Base-by-base conservation (phyloP, 1,140 invertebrate species). In the Drosophila chauvacae region DNA sequence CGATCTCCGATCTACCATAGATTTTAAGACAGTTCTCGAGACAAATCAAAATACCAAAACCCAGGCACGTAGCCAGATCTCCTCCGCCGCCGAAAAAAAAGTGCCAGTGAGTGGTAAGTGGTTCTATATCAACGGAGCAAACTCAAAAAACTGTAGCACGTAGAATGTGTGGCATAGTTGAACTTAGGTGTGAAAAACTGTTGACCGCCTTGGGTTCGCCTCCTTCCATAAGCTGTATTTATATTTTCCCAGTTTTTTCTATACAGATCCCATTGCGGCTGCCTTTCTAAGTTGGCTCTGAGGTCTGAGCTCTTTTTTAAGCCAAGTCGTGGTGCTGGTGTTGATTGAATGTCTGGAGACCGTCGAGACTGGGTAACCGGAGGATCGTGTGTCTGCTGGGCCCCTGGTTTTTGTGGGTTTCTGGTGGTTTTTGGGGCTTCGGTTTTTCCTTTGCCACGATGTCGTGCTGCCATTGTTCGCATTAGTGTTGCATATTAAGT, bases 401-500 rank as follows among this genome's bases (percentile, higher is more conserved):
- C 33, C 62, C 55, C 37, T 57, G 71, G 70, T 58, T 41, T 77
- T 76, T 77, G 39, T 76, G 59, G 58, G 53, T 65, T 44, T 58
- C 70, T 75, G 59, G 60, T 57, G 45, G 45, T 48, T 26, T 65
- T 75, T 23, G 39, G 58, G 69, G 30, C 44, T 51, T 75, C 51
- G 71, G 61, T 51, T 75, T 76, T 76, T 71, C 61, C 47, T 47
- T n/a, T 42, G 45, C 70, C 47, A 71, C 74, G 62, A 79, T 68
- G 80, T 86, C 80, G 79, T 87, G 71, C 70, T 65, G 83, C 62
- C 76, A 80, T 88, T 88, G 84, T 84, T 87, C 80, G 84, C 83
- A 88, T 88, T 87, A 87, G 77, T 69, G 77, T 73, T 70, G 83
- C 77, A 83, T 87, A 87, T 87, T 87, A 87, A 87, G 84, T 87